These are phyloP conservation scores for Gryllus longicercus DNA, from an alignment of 2,888 invertebrate genomes.

Conservation along the genomic window DNA sequence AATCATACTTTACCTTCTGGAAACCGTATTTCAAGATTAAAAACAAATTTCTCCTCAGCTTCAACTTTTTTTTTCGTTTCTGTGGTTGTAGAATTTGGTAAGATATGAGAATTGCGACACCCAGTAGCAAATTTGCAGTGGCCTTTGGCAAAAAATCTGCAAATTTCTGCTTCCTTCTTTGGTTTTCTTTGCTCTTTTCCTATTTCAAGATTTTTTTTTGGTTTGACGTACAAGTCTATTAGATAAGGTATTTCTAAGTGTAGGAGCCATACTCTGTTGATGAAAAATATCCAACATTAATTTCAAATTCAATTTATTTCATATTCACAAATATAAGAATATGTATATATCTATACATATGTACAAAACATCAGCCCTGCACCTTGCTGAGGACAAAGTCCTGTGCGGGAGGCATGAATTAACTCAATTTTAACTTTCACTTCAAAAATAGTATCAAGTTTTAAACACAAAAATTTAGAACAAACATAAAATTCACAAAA, in stretches of 20 bases:
- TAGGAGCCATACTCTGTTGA: conserved; percentile 60
- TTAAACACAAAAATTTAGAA: too few relatives aligned
- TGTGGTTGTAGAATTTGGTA: conserved; percentile 39
- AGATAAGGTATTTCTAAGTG: conserved; percentile 53
- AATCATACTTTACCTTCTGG: conserved; percentile 50
- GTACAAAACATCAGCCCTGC: too few relatives aligned
- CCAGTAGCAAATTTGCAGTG: conserved; percentile 70
- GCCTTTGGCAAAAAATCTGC: conserved; percentile 60
- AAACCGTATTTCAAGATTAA: conserved; percentile 73
- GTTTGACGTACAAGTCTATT: conserved; percentile 23
- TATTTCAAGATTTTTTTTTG: background rate
- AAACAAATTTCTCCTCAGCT: conserved; percentile 46
- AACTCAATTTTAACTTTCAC: too few relatives aligned
- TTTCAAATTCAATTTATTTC: too few relatives aligned
- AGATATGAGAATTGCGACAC: conserved; percentile 70
- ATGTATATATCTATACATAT: too few relatives aligned
- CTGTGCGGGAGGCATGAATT: too few relatives aligned
- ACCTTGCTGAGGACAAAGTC: too few relatives aligned
- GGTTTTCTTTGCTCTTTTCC: conserved; percentile 24
- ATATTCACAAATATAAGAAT: too few relatives aligned
- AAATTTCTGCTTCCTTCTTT: conserved; percentile 45
- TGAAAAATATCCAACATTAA: background rate
- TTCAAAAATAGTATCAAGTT: too few relatives aligned
- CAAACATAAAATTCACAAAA: too few relatives aligned
- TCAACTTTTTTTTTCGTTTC: conserved; percentile 42